A percentile compares a stretch with the other conserved stretches of the same genome.
Conservation (phyloP, 2,797 vertebrate genomes). For the Chelmon rostratus region DNA sequence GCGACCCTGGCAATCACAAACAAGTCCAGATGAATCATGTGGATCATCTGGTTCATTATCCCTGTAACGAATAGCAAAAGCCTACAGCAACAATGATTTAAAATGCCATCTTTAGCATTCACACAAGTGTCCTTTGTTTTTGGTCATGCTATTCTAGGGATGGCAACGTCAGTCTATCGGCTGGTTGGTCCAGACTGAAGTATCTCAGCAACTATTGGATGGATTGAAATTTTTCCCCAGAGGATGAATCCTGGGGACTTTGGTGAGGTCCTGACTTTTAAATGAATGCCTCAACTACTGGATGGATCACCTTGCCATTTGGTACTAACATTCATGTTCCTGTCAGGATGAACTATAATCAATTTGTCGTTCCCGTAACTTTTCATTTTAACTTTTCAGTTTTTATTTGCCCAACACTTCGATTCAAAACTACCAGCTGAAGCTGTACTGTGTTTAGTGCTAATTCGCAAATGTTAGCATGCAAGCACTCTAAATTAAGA, state of each 20-base stretch:
- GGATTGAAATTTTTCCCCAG: neutral
- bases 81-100: neutral
- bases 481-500: neutral
- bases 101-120: neutral
- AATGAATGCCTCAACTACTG: neutral
- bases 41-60: neutral
- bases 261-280: neutral
- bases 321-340: neutral
- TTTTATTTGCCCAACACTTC: too few species aligned
- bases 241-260: neutral
- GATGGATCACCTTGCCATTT: neutral
- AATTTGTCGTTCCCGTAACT: neutral
- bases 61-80: neutral
- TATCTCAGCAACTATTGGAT: neutral
- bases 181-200: neutral
- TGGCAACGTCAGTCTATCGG: too few species aligned
- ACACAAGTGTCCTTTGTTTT: neutral
- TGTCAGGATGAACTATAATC: neutral
- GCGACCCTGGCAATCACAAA: constrained; percentile 1
- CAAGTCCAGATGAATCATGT: constrained; percentile 8
- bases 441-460: too few species aligned
- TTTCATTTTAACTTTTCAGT: too few species aligned
- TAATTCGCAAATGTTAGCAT: too few species aligned
- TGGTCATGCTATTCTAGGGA: neutral
- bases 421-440: too few species aligned